Percentiles rank a stretch among this genome's conserved stretches.
Evolutionary conservation across 2,113 vertebrate genomes (phyloP).

Genomic region (Mobula hypostoma): DNA sequence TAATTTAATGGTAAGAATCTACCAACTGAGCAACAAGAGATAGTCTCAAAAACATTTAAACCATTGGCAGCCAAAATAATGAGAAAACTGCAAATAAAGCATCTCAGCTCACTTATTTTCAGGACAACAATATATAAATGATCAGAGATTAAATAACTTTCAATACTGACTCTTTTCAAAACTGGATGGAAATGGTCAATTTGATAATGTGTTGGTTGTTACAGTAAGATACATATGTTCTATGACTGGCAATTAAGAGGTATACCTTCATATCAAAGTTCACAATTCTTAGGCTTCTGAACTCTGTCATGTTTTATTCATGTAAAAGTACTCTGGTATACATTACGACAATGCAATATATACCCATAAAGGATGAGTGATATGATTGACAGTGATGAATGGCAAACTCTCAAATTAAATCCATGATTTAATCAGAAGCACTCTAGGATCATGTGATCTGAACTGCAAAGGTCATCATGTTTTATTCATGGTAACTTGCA

Average conservation of each 20-base stretch:
- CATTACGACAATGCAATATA: neutral
- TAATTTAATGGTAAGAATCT: too few species aligned
- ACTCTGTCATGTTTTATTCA: neutral
- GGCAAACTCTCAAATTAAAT: neutral
- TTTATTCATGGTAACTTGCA: neutral
- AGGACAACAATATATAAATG: neutral
- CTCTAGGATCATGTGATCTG: neutral
- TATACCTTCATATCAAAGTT: neutral
- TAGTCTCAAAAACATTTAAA: neutral
- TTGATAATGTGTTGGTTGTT: neutral
- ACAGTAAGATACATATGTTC: neutral
- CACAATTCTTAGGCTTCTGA: neutral
- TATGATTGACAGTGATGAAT: constrained; percentile 13
- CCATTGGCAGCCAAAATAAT: neutral
- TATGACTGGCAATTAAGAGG: neutral
- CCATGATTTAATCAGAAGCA: neutral
- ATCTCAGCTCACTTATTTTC: neutral
- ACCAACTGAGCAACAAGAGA: too few species aligned
- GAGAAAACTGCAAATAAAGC: neutral
- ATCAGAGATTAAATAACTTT: neutral
- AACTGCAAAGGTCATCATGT: neutral
- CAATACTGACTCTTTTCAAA: neutral
- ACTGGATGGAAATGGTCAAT: neutral
- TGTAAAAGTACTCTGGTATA: neutral
- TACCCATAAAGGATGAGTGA: neutral